Conservation (phyloP, 2,888 invertebrate genomes). For the Synanthedon tipuliformis region DNA sequence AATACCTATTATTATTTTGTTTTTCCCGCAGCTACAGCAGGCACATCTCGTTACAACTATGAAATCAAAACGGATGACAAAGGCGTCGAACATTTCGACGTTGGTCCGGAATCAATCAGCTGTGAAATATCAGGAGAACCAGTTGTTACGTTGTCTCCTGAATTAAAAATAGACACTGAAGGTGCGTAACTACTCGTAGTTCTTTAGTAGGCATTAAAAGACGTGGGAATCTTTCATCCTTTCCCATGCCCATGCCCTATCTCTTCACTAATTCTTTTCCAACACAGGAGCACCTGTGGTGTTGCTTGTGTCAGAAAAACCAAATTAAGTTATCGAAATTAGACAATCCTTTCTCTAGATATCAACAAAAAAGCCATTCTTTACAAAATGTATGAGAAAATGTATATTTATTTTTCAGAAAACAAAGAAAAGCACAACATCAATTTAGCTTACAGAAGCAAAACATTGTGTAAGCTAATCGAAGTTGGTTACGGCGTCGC, state of each 20-base stretch:
- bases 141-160: neutral
- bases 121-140: conserved; percentile 21
- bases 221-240: too few relatives aligned
- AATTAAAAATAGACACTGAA: neutral
- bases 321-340: too few relatives aligned
- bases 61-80: conserved; percentile 24
- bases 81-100: conserved; percentile 34
- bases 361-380: too few relatives aligned
- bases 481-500: conserved; percentile 31
- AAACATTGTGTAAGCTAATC: conserved; percentile 27
- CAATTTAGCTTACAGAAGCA: conserved; percentile 7
- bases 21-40: conserved; percentile 24
- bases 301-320: too few relatives aligned
- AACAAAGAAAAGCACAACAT: neutral
- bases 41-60: conserved; percentile 36
- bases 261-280: too few relatives aligned
- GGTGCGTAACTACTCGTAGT: neutral
- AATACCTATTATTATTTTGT: neutral
- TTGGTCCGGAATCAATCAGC: conserved; percentile 40
- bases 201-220: too few relatives aligned
- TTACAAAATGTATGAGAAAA: too few relatives aligned
- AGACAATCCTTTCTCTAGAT: too few relatives aligned
- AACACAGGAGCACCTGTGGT: too few relatives aligned
- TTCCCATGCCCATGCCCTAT: too few relatives aligned
- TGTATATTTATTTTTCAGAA: neutral